Evolutionary conservation across 2,113 vertebrate genomes (phyloP).

Genomic region (Bucco capensis): DNA sequence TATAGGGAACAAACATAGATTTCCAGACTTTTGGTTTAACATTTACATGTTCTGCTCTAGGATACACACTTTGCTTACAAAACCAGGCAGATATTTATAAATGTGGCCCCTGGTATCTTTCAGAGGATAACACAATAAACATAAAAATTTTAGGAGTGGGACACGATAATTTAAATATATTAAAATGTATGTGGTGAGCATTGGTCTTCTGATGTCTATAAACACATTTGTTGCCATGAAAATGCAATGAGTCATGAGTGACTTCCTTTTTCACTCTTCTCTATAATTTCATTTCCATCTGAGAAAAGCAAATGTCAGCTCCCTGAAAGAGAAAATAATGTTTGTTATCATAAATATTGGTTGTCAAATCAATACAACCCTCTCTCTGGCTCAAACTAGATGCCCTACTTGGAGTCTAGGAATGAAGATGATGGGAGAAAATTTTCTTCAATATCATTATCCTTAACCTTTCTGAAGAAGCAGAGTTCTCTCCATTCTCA

Average conservation of each 20-base stretch:
- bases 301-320: constrained; percentile 24
- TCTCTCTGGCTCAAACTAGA: constrained; percentile 15
- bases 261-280: constrained; percentile 42
- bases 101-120: not conserved
- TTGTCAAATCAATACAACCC: constrained; percentile 48
- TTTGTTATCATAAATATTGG: constrained; percentile 20
- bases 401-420: not conserved
- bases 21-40: not conserved
- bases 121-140: not conserved
- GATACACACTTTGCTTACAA: not conserved
- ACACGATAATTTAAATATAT: not conserved
- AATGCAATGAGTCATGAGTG: constrained; percentile 32
- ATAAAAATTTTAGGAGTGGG: not conserved
- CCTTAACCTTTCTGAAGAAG: not conserved
- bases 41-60: not conserved
- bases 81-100: not conserved
- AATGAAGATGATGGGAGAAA: constrained; percentile 41
- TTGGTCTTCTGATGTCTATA: not conserved
- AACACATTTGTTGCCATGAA: constrained; percentile 54
- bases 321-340: not conserved
- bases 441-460: not conserved
- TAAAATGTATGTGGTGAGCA: not conserved
- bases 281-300: constrained; percentile 54
- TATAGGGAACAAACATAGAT: not conserved
- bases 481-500: not conserved